Evolutionary conservation across 2,888 invertebrate species (phyloP), one percentile per base, ranked within the genome.

Genomic region (Pogonocherus hispidulus): DNA sequence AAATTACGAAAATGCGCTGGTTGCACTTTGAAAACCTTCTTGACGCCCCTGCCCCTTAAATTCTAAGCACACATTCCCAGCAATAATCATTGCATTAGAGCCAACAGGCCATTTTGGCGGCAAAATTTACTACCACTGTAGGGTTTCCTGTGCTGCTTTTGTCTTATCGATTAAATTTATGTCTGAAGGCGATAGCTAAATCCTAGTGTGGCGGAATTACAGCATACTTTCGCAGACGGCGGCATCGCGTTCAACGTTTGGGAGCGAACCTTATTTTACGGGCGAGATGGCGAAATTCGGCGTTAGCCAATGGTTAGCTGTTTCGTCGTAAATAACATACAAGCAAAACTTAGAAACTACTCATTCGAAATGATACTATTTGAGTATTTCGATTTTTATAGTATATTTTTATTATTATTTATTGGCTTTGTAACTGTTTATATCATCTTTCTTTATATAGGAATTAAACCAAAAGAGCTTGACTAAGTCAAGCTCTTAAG

Each of bases 131-230:
- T 56, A 57, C 51, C 22, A 41, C 55, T 66, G 66, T 67, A 64
- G 56, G 67, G 55, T 65, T 69, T 66, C 69, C 51, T 49, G 18
- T 44, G 52, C 54, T 68, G 69, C 52, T 72, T 67, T 56, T 69
- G 65, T 72, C 71, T 72, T 71, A 74, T 74, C 74, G 70, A 69
- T 69, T 69, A 68, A 67, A 71, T 72, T 74, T 74, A 72, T 74
- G 71, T 71, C 56, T 63, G 55, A 63, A 64, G 63, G 64, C 72
- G 66, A 71, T 70, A 70, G 51, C 60, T 62, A 62, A 62, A 62
- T 62, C 60, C 60, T n/a, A 16, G 35, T 6, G n/a, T 27, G 18
- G 23, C 37, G 35, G 22, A 62, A 19, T 62, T 62, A 62, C 51
- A 22, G 47, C 35, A 62, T 51, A 22, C 60, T 51, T 62, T 62